Evolutionary conservation across 1,140 invertebrate genomes (phyloP), one percentile per base, ranked within the genome.

Genomic region (Neodiprion fabricii): DNA sequence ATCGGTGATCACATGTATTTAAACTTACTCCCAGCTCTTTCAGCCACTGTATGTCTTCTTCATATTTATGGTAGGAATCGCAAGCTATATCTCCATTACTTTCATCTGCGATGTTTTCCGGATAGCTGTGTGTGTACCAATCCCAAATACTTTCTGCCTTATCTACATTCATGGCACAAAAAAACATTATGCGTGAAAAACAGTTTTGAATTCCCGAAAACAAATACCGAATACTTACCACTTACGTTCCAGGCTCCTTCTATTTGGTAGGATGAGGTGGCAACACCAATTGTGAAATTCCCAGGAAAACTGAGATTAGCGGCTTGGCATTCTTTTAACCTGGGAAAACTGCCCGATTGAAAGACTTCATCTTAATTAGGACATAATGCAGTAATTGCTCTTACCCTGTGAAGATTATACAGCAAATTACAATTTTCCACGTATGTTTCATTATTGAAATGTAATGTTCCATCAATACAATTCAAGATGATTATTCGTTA

Each of bases 61-160:
- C 86, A 75, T 89, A 91, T 75, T 89, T 88, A 79, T 92, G 88
- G 76, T 92, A 92, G 23, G 90, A 90, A 79, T 92, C 90, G 70
- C 90, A 88, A 66, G 91, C 90, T 5, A 91, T 78, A 77, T 92
- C 90, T 7, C 89, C 91, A 75, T 87, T 91, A 1, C 84, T 85
- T 7, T 83, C 76, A 75, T 92, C 90, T 0, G 75, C 74, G 12
- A 92, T 89, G 48, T 80, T 89, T 14, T 89, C 84, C n/a, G 90
- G 88, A 79, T 87, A 80, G 10, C 86, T 40, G 28, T 40, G 28
- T 40, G 28, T 40, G 28, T 40, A 40, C 28, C 28, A 40, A 40
- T 40, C 28, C 28, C 28, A 40, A 40, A 40, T 5, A 5, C 28
- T 40, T 40, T 40, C 28, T 40, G 28, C 28, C 5, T 40, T 85